Percentiles rank a stretch among this genome's conserved stretches.
These are phyloP conservation scores for Camptogramma bilineatum DNA, from an alignment of 2,888 invertebrate species.

Conservation along the genomic window DNA sequence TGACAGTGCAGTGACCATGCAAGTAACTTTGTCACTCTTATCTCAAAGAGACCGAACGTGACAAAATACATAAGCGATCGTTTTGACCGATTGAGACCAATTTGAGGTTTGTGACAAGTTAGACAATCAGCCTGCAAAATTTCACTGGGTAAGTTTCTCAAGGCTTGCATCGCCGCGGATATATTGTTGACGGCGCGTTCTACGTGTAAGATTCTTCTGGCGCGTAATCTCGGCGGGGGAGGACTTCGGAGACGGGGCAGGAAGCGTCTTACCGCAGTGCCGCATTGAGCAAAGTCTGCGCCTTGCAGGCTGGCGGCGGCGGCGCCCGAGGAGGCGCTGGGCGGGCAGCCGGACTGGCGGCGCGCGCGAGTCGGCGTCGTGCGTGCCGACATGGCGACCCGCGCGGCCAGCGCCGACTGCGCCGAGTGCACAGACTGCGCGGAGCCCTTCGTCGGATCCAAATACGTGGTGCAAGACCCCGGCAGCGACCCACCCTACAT, in stretches of 20 bases:
- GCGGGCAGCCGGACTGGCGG: conserved; percentile 86
- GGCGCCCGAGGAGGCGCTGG: conserved; percentile 71
- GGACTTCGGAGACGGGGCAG: conserved; percentile 88
- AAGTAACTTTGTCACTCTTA: too few species aligned
- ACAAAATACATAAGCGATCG: too few species aligned
- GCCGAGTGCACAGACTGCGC: conserved; percentile 31
- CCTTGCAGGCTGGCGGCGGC: conserved; percentile 29
- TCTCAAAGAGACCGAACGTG: too few species aligned
- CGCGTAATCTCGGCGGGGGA: conserved; percentile 83
- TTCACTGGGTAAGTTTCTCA: not conserved
- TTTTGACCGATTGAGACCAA: too few species aligned
- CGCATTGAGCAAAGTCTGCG: conserved; percentile 22
- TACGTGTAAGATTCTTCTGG: conserved; percentile 40
- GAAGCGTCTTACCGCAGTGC: conserved; percentile 95
- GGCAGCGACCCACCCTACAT: conserved; percentile 94
- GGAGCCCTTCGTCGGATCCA: conserved; percentile 86
- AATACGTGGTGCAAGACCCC: conserved; percentile 94
- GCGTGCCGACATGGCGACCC: conserved; percentile 69
- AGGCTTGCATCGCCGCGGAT: not conserved
- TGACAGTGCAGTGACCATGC: too few species aligned
- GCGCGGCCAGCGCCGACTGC: conserved; percentile 27
- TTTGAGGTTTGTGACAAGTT: too few species aligned
- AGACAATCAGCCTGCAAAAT: not conserved
- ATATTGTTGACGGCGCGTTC: not conserved
- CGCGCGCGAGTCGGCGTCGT: conserved; percentile 83